Percentiles rank a stretch among this genome's conserved stretches.
Conservation (phyloP, 2,888 invertebrate genomes). For the Nomada fucata region DNA sequence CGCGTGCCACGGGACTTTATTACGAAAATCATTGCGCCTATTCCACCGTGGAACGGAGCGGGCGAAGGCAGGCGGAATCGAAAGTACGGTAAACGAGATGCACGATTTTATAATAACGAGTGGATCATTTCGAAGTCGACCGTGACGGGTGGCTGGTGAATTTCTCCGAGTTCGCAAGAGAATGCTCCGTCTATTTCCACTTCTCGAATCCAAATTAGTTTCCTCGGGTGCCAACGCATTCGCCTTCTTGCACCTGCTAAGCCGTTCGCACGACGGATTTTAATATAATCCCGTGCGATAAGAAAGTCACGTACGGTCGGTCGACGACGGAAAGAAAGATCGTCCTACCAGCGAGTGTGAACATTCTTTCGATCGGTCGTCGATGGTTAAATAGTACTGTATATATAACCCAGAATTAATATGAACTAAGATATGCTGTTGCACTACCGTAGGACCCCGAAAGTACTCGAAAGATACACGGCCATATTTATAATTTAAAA, state of each 20-base stretch:
- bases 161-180: slow-evolving; percentile 41
- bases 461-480: too few species aligned
- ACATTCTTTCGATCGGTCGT: neutral
- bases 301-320: slow-evolving; percentile 29
- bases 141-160: slow-evolving; percentile 14
- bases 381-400: too few species aligned
- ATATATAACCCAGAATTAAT: too few species aligned
- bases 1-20: neutral
- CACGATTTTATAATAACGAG: slow-evolving; percentile 43
- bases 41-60: neutral
- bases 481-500: neutral
- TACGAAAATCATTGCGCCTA: neutral
- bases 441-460: too few species aligned
- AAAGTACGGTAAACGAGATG: slow-evolving; percentile 5
- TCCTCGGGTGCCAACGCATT: slow-evolving; percentile 41
- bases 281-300: slow-evolving; percentile 41
- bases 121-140: slow-evolving; percentile 33
- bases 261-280: slow-evolving; percentile 36
- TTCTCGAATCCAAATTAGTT: slow-evolving; percentile 56
- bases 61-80: slow-evolving; percentile 5
- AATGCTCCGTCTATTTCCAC: slow-evolving; percentile 43
- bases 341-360: neutral
- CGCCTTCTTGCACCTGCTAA: slow-evolving; percentile 6
- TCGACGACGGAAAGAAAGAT: slow-evolving; percentile 7
- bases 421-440: too few species aligned